Conservation (phyloP, 2,888 invertebrate genomes). For the Protonemura montana region DNA sequence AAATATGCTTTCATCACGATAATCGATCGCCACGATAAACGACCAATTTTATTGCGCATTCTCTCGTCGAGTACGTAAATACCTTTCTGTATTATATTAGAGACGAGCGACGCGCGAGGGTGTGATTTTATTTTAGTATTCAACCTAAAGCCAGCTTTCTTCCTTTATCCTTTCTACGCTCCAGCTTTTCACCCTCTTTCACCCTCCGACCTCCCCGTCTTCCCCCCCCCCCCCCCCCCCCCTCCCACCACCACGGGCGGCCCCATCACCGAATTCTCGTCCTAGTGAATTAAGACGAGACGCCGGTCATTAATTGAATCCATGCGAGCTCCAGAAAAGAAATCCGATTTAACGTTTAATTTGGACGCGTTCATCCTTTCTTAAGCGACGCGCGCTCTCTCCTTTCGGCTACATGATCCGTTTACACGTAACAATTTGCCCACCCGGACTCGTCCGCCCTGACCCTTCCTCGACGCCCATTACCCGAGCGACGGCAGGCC, state of each 20-base stretch:
- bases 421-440: background rate
- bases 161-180: conserved; percentile 43
- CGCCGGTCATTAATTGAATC: conserved; percentile 49
- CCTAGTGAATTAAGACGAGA: conserved; percentile 46
- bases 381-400: background rate
- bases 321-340: conserved; percentile 45
- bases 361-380: conserved; percentile 42
- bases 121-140: conserved; percentile 12
- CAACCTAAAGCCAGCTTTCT: conserved; percentile 36
- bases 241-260: background rate
- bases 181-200: background rate
- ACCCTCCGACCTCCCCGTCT: too few species aligned
- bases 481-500: background rate
- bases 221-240: background rate
- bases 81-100: background rate
- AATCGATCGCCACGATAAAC: background rate
- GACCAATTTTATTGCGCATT: background rate
- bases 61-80: background rate
- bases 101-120: conserved; percentile 1
- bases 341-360: conserved; percentile 50
- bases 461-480: background rate
- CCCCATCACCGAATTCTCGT: conserved; percentile 31
- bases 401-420: background rate
- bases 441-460: background rate
- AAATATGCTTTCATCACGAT: background rate